Evolutionary conservation across 2,888 invertebrate genomes (phyloP), one percentile per base, ranked within the genome.

Genomic region (Eubasilissa splendida): DNA sequence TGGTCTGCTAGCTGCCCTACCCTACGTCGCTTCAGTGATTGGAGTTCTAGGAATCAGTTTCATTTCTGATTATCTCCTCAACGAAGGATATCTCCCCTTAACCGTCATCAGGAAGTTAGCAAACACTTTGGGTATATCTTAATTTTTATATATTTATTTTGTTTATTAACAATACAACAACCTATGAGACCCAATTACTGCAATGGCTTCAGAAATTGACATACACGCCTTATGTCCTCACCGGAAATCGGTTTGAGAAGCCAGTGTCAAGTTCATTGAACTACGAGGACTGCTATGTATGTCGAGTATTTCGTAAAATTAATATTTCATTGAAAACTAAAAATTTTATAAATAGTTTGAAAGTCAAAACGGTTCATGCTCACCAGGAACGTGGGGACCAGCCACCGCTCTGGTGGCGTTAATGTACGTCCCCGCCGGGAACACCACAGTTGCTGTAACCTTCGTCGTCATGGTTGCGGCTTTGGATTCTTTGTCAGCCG

Each of bases 21-120:
- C 95, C 0, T 96, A 96, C 86, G 87, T 95, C 2, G 92, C 92
- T 0, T 94, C 95, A 89, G 95, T 94, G 92, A 70, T 94, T 0
- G 88, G 94, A 22, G 33, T 71, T 11, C n/a, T 77, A 53, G 31
- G 73, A 3, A 50, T 63, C 11, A 73, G 76, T 9, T 31, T 56
- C 2, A 31, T 50, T 31, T 79, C 82, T 50, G 82, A 82, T 33
- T 59, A 59, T 31, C 58, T 82, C 2, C 33, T 77, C n/a, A 81
- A 76, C 56, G 66, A 65, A 11, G 65, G 77, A 50, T 31, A 54
- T 33, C 54, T 77, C 50, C 33, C 77, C 11, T 5, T 77, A 4
- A 80, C 77, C 7, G 59, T 22, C 4, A 77, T 80, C 10, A 53
- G 80, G 22, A 80, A 80, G 74, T 31, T 80, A 10, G 31, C 53